These are phyloP conservation scores for Cryptoblepharus egeriae DNA, from an alignment of 2,797 vertebrate genomes.

Conservation along the genomic window DNA sequence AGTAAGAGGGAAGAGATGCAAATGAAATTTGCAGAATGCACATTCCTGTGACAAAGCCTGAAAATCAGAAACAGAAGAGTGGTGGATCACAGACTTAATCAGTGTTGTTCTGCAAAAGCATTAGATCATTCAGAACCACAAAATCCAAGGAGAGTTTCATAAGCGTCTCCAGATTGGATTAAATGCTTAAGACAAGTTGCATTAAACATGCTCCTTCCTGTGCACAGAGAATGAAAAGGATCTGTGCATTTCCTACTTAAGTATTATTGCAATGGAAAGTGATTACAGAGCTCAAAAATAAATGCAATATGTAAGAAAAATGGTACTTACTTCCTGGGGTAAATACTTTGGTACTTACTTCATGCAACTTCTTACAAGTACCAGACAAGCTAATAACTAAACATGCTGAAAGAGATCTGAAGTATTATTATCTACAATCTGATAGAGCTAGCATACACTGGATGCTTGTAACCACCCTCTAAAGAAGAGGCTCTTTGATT, in stretches of 20 bases:
- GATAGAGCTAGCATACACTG: background rate
- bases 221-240: background rate
- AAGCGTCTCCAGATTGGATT: background rate
- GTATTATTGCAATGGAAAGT: background rate
- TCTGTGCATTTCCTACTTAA: background rate
- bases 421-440: background rate
- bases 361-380: background rate
- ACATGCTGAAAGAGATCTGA: background rate
- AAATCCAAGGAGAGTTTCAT: background rate
- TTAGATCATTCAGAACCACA: background rate
- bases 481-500: background rate
- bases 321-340: background rate
- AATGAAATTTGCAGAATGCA: background rate
- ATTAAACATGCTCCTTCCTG: background rate
- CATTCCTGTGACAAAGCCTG: background rate
- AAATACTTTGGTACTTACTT: background rate
- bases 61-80: background rate
- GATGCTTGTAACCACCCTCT: background rate
- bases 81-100: background rate
- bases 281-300: background rate
- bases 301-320: background rate
- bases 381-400: background rate
- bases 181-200: conserved; percentile 7
- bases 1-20: background rate
- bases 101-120: background rate